phyloP scores from a whole-genome alignment of 2,888 invertebrate genomes.

The Pecten maximus region DNA sequence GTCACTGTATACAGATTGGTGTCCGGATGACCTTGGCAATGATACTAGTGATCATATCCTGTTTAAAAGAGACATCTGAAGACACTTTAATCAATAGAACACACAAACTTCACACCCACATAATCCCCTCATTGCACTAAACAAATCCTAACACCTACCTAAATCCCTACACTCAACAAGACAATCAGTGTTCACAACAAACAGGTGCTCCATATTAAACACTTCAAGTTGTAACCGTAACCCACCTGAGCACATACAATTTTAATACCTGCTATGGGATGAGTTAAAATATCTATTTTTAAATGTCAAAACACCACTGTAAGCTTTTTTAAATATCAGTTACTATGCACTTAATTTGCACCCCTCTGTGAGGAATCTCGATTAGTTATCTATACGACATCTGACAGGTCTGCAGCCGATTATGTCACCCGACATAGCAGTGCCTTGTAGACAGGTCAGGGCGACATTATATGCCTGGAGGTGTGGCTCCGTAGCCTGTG shows the following conservation, averaged over 20 bases:
- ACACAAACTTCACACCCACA: background rate
- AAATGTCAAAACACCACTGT: background rate
- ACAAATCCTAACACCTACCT: too few species aligned
- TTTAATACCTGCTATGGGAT: background rate
- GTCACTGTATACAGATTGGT: background rate
- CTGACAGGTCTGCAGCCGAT: background rate
- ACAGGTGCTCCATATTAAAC: background rate
- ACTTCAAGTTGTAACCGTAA: background rate
- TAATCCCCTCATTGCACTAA: background rate
- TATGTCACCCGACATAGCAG: background rate
- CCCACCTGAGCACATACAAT: background rate
- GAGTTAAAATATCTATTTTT: background rate
- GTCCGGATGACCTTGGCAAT: background rate
- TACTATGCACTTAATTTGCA: background rate
- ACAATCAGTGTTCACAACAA: background rate
- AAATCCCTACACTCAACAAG: background rate
- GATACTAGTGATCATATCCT: background rate
- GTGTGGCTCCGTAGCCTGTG: background rate
- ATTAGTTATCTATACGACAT: background rate
- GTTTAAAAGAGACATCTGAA: background rate
- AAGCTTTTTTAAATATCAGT: constrained; percentile 3
- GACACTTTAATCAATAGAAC: background rate
- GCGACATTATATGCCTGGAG: background rate
- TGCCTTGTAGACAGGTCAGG: background rate
- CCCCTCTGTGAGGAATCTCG: background rate